A percentile compares a stretch with the other conserved stretches of the same genome.
phyloP scores from a whole-genome alignment of 1,140 invertebrate species.

The Periplaneta americana region DNA sequence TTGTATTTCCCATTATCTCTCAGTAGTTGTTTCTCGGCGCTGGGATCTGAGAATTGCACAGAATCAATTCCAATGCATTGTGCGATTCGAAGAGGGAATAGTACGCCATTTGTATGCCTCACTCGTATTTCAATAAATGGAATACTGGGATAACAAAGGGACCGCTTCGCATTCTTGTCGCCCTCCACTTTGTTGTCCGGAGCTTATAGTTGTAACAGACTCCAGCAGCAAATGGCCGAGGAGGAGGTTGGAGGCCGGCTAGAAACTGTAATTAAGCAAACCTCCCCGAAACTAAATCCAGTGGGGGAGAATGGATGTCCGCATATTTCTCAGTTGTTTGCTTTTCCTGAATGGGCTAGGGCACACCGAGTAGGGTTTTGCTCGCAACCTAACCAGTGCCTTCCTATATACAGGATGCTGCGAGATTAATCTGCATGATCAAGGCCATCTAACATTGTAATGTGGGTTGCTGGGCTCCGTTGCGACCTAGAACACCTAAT shows the following conservation, averaged over 20 bases:
- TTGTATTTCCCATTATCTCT: too few relatives aligned
- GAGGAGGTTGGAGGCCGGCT: neutral
- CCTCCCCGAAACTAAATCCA: neutral
- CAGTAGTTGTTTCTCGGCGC: too few relatives aligned
- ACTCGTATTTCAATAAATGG: neutral
- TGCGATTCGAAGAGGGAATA: neutral
- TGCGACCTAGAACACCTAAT: neutral
- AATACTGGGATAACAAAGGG: neutral
- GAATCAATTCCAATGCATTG: too few relatives aligned
- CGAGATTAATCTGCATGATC: neutral
- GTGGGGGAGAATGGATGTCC: neutral
- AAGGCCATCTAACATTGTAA: neutral
- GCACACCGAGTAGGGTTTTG: neutral
- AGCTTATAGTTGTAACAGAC: neutral
- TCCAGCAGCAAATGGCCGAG: neutral
- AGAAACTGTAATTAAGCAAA: neutral
- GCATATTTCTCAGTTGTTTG: neutral
- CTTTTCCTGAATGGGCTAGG: neutral
- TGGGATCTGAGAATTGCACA: neutral
- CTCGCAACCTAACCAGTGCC: too few relatives aligned
- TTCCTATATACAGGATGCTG: neutral
- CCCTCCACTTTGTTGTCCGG: neutral
- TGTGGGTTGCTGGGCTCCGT: neutral
- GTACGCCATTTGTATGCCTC: neutral
- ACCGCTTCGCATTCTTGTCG: neutral